phyloP scores from a whole-genome alignment of 1,140 invertebrate genomes.

The Habropoda laboriosa region DNA sequence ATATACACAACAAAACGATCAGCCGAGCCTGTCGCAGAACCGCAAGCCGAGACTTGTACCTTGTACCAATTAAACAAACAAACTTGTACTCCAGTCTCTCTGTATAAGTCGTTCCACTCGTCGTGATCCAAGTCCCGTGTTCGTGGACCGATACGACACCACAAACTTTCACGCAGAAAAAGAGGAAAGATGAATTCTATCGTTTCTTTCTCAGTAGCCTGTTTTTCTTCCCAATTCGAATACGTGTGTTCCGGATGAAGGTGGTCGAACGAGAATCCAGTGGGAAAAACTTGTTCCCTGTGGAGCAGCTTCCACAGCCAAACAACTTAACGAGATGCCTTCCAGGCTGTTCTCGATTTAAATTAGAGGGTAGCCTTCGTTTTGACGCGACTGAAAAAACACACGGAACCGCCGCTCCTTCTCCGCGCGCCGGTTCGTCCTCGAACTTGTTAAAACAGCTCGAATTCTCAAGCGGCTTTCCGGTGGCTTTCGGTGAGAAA shows the following conservation, averaged over 20 bases:
- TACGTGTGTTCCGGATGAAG: not conserved
- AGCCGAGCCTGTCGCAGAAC: too few species aligned
- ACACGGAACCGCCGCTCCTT: not conserved
- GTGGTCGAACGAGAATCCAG: accelerated
- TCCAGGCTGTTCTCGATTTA: constrained; percentile 33
- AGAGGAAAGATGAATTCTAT: too few species aligned
- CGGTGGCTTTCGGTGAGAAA: not conserved
- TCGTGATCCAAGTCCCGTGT: too few species aligned
- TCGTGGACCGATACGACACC: too few species aligned
- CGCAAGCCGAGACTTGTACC: too few species aligned
- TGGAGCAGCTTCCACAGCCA: not conserved
- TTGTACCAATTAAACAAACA: too few species aligned
- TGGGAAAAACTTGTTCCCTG: not conserved
- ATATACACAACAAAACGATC: too few species aligned
- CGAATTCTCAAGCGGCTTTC: not conserved
- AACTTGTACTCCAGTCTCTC: too few species aligned
- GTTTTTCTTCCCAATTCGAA: not conserved
- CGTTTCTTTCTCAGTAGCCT: not conserved
- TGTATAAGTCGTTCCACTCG: too few species aligned
- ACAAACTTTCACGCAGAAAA: too few species aligned
- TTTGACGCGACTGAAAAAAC: constrained; percentile 9
- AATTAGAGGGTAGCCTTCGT: constrained; percentile 35
- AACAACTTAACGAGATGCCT: constrained; percentile 47
- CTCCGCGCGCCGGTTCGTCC: not conserved
- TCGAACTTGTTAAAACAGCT: constrained; percentile 19